Percentiles rank a stretch among this genome's conserved stretches.
Evolutionary conservation across 2,888 invertebrate species (phyloP).

Genomic region (Macaria notata): DNA sequence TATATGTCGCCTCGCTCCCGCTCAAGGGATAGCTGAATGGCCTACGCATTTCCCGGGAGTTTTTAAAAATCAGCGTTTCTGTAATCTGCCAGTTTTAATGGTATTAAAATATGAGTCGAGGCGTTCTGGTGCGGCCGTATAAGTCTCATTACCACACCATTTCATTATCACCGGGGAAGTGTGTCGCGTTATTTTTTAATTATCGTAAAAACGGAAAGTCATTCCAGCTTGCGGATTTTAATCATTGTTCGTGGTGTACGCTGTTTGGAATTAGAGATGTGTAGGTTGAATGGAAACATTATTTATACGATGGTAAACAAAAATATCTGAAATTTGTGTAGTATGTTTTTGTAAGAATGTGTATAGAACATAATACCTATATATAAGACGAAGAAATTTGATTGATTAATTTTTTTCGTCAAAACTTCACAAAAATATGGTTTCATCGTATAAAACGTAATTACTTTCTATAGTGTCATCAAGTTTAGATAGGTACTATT

Average conservation of each 20-base stretch:
- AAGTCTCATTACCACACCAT: conserved; percentile 21
- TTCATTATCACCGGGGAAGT: conserved; percentile 18
- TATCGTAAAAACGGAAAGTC: conserved; percentile 5
- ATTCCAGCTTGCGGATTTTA: too few species aligned
- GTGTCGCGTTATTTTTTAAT: conserved; percentile 19
- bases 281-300: background rate
- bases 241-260: too few species aligned
- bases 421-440: too few species aligned
- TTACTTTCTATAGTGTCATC: too few species aligned
- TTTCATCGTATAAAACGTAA: too few species aligned
- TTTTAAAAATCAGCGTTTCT: conserved; percentile 35
- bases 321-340: background rate
- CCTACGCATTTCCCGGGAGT: conserved; percentile 33
- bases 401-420: too few species aligned
- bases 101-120: conserved; percentile 39
- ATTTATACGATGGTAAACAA: background rate
- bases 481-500: too few species aligned
- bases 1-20: conserved; percentile 25
- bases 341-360: background rate
- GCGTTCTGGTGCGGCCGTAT: conserved; percentile 24
- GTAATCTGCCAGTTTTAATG: conserved; percentile 35
- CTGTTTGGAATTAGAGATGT: background rate
- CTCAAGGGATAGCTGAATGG: conserved; percentile 19
- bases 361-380: background rate
- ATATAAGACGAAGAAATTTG: too few species aligned